A percentile compares a stretch with the other conserved stretches of the same genome.
Evolutionary conservation across 1,140 invertebrate genomes (phyloP).

Genomic region (Bilobella aurantiaca): DNA sequence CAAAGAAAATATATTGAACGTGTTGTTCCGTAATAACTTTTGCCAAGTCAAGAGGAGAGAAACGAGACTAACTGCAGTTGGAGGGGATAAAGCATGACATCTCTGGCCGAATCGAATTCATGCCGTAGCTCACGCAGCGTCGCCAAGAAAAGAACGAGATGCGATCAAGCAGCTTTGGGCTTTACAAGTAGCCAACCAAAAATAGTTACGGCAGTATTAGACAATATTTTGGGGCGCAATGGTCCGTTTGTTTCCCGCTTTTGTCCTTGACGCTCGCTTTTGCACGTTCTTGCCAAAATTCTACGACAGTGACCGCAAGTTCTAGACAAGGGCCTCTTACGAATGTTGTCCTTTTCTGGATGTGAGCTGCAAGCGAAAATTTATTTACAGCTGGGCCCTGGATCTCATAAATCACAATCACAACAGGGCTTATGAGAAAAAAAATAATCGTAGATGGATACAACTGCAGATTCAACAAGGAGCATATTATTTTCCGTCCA

Average conservation of each 20-base stretch:
- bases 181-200: neutral
- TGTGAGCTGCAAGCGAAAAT: neutral
- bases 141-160: neutral
- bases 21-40: neutral
- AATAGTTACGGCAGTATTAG: neutral
- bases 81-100: neutral
- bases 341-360: too few species aligned
- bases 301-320: neutral
- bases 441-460: neutral
- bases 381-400: neutral
- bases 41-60: neutral
- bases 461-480: too few species aligned
- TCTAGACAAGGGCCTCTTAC: neutral
- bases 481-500: too few species aligned
- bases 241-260: too few species aligned
- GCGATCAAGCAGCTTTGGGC: too few species aligned
- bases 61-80: neutral
- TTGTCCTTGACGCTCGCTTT: too few species aligned
- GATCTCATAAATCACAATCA: neutral
- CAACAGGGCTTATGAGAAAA: neutral
- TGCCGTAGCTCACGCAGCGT: neutral
- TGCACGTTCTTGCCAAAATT: neutral
- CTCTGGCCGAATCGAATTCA: neutral
- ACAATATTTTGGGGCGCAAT: too few species aligned
- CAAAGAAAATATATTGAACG: neutral